Evolutionary conservation across 2,888 invertebrate genomes (phyloP).

Genomic region (Hypena proboscidalis): DNA sequence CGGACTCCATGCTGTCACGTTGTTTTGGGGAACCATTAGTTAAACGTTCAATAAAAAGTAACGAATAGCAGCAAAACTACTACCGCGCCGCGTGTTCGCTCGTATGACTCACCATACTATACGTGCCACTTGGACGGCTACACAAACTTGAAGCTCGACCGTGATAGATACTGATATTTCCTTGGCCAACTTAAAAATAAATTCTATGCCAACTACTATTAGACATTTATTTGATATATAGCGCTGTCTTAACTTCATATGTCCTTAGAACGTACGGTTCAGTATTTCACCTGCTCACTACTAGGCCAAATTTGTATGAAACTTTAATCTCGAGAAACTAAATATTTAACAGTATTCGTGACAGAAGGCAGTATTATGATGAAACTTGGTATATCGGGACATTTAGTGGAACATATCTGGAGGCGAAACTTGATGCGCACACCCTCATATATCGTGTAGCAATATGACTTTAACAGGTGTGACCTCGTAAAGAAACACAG

Average conservation of each 20-base stretch:
- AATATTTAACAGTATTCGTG: constrained; percentile 38
- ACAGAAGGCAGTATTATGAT: constrained; percentile 28
- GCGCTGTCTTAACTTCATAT: constrained; percentile 24
- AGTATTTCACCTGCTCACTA: constrained; percentile 10
- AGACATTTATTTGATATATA: constrained; percentile 29
- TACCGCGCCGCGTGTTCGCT: constrained; percentile 51
- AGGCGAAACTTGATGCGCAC: constrained; percentile 38
- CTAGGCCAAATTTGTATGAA: constrained; percentile 13
- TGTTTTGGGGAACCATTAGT: constrained; percentile 71
- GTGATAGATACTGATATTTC: constrained; percentile 50
- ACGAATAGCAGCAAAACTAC: constrained; percentile 57
- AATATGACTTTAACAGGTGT: constrained; percentile 60
- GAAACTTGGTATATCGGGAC: constrained; percentile 26
- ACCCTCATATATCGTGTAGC: constrained; percentile 41
- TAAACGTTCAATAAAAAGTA: constrained; percentile 68
- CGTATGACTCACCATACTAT: constrained; percentile 53
- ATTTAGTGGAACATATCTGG: constrained; percentile 35
- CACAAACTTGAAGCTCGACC: constrained; percentile 55
- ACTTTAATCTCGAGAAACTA: constrained; percentile 28
- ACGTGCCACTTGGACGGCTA: constrained; percentile 54
- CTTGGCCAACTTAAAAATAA: constrained; percentile 50
- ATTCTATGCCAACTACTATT: constrained; percentile 32
- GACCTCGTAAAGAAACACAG: constrained; percentile 69
- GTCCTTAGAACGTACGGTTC: constrained; percentile 12
- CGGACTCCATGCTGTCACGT: constrained; percentile 59